A percentile compares a stretch with the other conserved stretches of the same genome.
Conservation (phyloP, 2,888 invertebrate species). For the Stenchaetothrips biformis region DNA sequence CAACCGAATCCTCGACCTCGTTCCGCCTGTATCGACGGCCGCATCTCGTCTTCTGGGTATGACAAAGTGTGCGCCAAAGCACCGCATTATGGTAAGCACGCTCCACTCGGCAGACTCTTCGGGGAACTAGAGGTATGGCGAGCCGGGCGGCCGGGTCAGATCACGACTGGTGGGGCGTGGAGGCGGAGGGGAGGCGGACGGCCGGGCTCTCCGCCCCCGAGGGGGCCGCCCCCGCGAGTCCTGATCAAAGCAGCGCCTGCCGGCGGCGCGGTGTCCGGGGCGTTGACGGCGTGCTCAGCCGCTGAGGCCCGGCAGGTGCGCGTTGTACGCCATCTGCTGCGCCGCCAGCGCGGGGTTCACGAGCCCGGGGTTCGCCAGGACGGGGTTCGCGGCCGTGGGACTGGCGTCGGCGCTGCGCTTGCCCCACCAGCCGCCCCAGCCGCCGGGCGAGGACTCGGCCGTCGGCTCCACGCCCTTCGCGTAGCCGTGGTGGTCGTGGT, state of each 20-base stretch:
- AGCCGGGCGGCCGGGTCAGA: background rate
- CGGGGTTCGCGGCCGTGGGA: background rate
- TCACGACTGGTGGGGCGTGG: background rate
- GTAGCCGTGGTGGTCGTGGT: constrained; percentile 34
- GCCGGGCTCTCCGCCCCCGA: background rate
- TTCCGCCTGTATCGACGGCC: background rate
- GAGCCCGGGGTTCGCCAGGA: too few species aligned
- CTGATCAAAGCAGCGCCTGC: background rate
- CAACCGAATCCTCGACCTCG: background rate
- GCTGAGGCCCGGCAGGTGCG: background rate
- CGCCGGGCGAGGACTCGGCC: constrained; percentile 29
- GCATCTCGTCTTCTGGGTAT: background rate
- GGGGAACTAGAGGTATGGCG: background rate
- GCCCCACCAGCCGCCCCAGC: constrained; percentile 23
- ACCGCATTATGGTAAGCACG: too few species aligned
- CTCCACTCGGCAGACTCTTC: background rate
- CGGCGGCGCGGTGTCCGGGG: background rate
- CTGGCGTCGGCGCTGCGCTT: constrained; percentile 9
- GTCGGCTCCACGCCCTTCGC: constrained; percentile 32
- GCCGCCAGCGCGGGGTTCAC: background rate
- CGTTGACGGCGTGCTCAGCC: background rate
- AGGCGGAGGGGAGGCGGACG: background rate
- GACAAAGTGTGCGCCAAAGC: background rate
- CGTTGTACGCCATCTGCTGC: constrained; percentile 16
- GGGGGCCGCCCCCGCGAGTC: background rate